Conservation (phyloP, 1,140 invertebrate species). For the Oedothorax gibbosus region DNA sequence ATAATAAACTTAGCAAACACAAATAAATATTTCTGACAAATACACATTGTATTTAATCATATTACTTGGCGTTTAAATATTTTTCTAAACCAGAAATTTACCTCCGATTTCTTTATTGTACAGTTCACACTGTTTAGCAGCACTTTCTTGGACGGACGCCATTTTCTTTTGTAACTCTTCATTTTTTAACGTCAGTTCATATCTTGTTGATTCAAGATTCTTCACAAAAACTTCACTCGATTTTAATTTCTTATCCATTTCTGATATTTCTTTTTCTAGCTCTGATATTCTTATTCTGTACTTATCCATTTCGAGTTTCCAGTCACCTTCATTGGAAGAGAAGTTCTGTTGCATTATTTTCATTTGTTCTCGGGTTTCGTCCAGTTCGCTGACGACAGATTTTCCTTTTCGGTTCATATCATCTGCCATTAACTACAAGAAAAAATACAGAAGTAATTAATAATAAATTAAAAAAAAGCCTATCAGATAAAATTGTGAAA, state of each 20-base stretch:
- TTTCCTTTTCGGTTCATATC: constrained; percentile 78
- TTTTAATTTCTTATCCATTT: constrained; percentile 71
- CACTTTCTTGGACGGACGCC: constrained; percentile 64
- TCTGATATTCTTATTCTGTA: constrained; percentile 69
- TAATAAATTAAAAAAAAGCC: not conserved
- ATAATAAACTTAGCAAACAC: too few relatives aligned
- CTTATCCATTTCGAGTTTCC: constrained; percentile 76
- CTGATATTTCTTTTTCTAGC: constrained; percentile 66
- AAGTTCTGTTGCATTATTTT: constrained; percentile 83
- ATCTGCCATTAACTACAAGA: constrained; percentile 79
- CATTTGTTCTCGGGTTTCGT: constrained; percentile 84
- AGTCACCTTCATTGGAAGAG: constrained; percentile 77
- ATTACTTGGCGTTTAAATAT: too few relatives aligned
- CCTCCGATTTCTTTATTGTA: constrained; percentile 49
- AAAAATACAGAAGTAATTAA: not conserved
- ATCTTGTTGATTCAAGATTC: constrained; percentile 69
- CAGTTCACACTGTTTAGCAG: constrained; percentile 40
- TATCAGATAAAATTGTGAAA: too few relatives aligned
- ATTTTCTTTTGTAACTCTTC: constrained; percentile 73
- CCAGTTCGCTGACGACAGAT: constrained; percentile 77
- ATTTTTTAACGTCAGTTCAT: constrained; percentile 73
- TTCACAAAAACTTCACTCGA: constrained; percentile 37
- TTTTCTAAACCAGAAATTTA: not conserved
- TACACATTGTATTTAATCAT: too few relatives aligned
- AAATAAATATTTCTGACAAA: too few relatives aligned